A percentile compares a stretch with the other conserved stretches of the same genome.
phyloP scores from a whole-genome alignment of 1,140 invertebrate species.

The Himalopsyche phryganea region DNA sequence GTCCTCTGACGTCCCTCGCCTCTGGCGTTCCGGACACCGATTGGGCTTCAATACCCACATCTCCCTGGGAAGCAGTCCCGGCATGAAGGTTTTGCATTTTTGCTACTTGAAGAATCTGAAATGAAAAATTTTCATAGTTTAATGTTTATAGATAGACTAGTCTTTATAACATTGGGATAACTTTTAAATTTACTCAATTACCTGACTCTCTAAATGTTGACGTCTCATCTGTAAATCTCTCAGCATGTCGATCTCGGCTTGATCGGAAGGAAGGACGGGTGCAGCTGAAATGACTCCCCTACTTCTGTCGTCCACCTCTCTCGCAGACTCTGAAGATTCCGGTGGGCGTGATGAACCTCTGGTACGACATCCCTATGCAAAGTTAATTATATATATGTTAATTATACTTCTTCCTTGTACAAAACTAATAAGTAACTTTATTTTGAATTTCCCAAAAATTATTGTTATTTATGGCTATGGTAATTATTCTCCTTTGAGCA shows the following conservation, averaged over 20 bases:
- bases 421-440: too few relatives aligned
- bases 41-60: conserved; percentile 23
- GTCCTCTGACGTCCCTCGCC: conserved; percentile 36
- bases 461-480: too few relatives aligned
- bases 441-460: too few relatives aligned
- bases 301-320: background rate
- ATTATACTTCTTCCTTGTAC: background rate
- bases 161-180: too few relatives aligned
- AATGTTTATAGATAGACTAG: too few relatives aligned
- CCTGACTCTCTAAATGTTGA: conserved; percentile 51
- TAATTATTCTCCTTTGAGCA: too few relatives aligned
- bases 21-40: conserved; percentile 36
- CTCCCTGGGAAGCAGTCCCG: conserved; percentile 44
- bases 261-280: conserved; percentile 8
- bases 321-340: too few relatives aligned
- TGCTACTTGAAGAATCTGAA: conserved; percentile 39
- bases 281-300: background rate
- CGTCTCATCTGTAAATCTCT: conserved; percentile 47
- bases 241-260: conserved; percentile 32
- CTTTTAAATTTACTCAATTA: too few relatives aligned
- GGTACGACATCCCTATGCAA: too few relatives aligned
- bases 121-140: background rate
- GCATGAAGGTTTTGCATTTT: conserved; percentile 51
- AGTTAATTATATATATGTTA: background rate
- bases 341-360: too few relatives aligned